These are phyloP conservation scores for Bovichtus variegatus DNA, from an alignment of 2,797 vertebrate species.

Conservation along the genomic window DNA sequence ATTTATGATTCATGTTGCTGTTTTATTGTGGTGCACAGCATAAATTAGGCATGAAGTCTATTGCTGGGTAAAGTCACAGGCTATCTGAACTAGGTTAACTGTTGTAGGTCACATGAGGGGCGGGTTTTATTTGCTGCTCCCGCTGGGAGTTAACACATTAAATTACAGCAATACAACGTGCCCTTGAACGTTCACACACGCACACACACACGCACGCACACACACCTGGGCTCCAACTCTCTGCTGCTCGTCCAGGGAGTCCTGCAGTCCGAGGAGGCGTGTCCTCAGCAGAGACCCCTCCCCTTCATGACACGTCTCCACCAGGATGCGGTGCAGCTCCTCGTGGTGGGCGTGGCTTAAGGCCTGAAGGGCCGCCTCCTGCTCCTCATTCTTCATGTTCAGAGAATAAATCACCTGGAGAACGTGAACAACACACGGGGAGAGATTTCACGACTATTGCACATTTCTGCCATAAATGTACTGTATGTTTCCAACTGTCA, in stretches of 20 bases:
- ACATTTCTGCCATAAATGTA: not conserved
- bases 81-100: slow-evolving; percentile 33
- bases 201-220: slow-evolving; percentile 19
- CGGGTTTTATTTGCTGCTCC: slow-evolving; percentile 57
- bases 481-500: not conserved
- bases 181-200: slow-evolving; percentile 41
- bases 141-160: slow-evolving; percentile 52
- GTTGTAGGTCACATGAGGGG: slow-evolving; percentile 46
- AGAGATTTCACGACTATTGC: not conserved
- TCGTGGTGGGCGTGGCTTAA: slow-evolving; percentile 89
- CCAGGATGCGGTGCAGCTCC: slow-evolving; percentile 88
- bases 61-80: slow-evolving; percentile 12
- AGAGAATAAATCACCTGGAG: slow-evolving; percentile 94
- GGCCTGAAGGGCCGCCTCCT: slow-evolving; percentile 89
- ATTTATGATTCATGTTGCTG: slow-evolving; percentile 54
- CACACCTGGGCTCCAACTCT: slow-evolving; percentile 87
- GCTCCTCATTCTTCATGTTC: slow-evolving; percentile 95
- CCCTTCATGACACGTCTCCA: slow-evolving; percentile 87
- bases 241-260: slow-evolving; percentile 90
- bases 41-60: slow-evolving; percentile 46
- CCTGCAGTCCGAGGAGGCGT: slow-evolving; percentile 90
- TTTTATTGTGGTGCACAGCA: slow-evolving; percentile 27
- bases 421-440: not conserved
- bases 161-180: slow-evolving; percentile 40
- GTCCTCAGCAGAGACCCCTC: slow-evolving; percentile 87